A percentile compares a stretch with the other conserved stretches of the same genome.
Conservation (phyloP, 2,797 vertebrate genomes). For the Poecilia wingei region DNA sequence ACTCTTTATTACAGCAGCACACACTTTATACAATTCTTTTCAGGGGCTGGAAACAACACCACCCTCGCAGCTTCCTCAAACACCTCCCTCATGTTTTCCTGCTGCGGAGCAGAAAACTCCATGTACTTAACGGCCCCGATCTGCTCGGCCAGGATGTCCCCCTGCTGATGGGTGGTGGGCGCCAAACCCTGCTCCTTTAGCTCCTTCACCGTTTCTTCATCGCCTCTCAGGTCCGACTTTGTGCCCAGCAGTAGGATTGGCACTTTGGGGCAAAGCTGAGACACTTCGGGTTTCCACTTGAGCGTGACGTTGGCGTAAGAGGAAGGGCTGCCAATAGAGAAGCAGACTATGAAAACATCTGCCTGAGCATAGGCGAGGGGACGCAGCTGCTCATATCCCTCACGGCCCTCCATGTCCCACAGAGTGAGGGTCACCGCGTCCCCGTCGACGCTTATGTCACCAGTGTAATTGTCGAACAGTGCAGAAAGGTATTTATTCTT, state of each 20-base stretch:
- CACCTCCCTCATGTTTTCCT: constrained; percentile 91
- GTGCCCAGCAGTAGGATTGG: constrained; percentile 92
- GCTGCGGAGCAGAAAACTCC: constrained; percentile 91
- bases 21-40: constrained; percentile 92
- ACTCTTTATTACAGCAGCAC: constrained; percentile 85
- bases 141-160: constrained; percentile 88
- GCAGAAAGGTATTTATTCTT: constrained; percentile 93
- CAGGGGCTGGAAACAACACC: constrained; percentile 88
- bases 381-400: constrained; percentile 91
- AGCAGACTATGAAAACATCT: constrained; percentile 95
- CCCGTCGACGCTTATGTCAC: constrained; percentile 92
- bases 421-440: constrained; percentile 91
- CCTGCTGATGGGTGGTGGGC: constrained; percentile 91
- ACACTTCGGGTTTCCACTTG: constrained; percentile 95
- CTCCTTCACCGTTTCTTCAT: constrained; percentile 90
- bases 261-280: constrained; percentile 91
- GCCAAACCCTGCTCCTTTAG: constrained; percentile 92
- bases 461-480: constrained; percentile 94
- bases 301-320: constrained; percentile 92
- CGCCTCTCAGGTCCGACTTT: constrained; percentile 89
- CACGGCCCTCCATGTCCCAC: constrained; percentile 94
- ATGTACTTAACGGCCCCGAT: constrained; percentile 93
- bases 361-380: constrained; percentile 92
- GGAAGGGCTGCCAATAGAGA: constrained; percentile 92
- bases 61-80: constrained; percentile 91